Percentiles rank a stretch among this genome's conserved stretches.
These are phyloP conservation scores for Tetrax tetrax DNA, from an alignment of 2,113 vertebrate species.

Conservation along the genomic window DNA sequence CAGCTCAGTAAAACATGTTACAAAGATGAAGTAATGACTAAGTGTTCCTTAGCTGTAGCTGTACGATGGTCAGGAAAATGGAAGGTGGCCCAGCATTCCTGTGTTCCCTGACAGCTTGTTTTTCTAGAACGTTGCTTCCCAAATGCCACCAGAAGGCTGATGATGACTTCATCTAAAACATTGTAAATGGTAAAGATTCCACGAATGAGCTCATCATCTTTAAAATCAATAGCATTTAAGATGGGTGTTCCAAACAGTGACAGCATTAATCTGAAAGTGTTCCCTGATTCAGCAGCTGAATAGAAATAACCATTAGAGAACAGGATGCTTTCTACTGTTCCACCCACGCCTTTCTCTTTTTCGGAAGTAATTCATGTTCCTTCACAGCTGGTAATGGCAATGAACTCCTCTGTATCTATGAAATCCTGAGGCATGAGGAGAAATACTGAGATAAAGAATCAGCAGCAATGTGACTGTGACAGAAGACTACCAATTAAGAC, in stretches of 20 bases:
- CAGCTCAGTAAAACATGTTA: accelerated
- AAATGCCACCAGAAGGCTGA: not conserved
- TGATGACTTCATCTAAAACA: not conserved
- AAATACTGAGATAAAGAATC: not conserved
- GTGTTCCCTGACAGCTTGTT: not conserved
- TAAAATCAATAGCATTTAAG: constrained; percentile 50
- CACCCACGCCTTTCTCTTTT: constrained; percentile 10
- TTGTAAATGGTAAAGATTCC: not conserved
- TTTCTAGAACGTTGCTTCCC: not conserved
- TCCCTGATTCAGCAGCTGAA: constrained; percentile 57
- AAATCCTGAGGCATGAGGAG: not conserved
- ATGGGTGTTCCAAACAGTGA: constrained; percentile 21
- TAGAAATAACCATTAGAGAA: constrained; percentile 44
- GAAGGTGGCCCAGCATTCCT: not conserved
- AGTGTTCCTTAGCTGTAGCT: not conserved
- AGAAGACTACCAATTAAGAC: not conserved
- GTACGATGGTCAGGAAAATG: not conserved
- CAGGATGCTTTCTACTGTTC: constrained; percentile 42
- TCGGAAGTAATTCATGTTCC: constrained; percentile 20
- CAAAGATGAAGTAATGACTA: not conserved
- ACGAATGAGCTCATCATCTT: constrained; percentile 40
- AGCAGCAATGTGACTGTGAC: not conserved
- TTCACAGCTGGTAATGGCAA: constrained; percentile 29
- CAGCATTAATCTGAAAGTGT: constrained; percentile 35
- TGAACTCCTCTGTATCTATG: not conserved